Percentiles rank a stretch among this genome's conserved stretches.
Evolutionary conservation across 2,888 invertebrate genomes (phyloP).

Genomic region (Drosophila antonietae): DNA sequence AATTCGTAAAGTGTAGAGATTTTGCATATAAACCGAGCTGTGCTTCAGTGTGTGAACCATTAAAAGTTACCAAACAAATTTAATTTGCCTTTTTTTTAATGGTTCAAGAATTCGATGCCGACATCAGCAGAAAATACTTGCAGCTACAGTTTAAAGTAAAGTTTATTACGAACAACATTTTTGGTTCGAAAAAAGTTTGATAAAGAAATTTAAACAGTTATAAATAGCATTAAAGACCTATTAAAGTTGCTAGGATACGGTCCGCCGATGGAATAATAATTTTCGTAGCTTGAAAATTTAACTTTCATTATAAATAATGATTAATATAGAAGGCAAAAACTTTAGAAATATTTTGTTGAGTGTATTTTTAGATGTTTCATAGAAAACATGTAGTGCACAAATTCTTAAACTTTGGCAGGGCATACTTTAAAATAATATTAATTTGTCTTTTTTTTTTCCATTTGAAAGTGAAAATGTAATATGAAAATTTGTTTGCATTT

Average conservation of each 20-base stretch:
- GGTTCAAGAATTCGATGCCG: background rate
- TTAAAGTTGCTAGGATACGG: background rate
- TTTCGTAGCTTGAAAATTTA: background rate
- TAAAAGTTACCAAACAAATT: conserved; percentile 10
- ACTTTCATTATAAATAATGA: background rate
- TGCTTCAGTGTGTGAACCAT: background rate
- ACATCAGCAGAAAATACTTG: background rate
- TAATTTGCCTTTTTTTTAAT: conserved; percentile 1
- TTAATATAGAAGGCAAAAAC: too few relatives aligned
- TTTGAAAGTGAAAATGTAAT: too few relatives aligned
- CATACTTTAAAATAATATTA: too few relatives aligned
- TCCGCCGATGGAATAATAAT: background rate
- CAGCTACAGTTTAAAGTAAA: background rate
- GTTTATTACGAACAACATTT: conserved; percentile 4
- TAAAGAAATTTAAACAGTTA: background rate
- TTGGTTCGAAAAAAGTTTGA: background rate
- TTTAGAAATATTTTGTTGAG: too few relatives aligned
- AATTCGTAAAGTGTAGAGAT: conserved; percentile 2
- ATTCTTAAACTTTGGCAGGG: too few relatives aligned
- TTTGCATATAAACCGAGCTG: conserved; percentile 1
- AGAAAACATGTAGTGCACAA: too few relatives aligned
- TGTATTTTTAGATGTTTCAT: too few relatives aligned
- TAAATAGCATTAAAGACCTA: conserved; percentile 10
- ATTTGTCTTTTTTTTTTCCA: too few relatives aligned
- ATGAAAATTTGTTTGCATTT: too few relatives aligned